A percentile compares a stretch with the other conserved stretches of the same genome.
phyloP scores from a whole-genome alignment of 2,888 invertebrate genomes.

The Stomorhina lunata region DNA sequence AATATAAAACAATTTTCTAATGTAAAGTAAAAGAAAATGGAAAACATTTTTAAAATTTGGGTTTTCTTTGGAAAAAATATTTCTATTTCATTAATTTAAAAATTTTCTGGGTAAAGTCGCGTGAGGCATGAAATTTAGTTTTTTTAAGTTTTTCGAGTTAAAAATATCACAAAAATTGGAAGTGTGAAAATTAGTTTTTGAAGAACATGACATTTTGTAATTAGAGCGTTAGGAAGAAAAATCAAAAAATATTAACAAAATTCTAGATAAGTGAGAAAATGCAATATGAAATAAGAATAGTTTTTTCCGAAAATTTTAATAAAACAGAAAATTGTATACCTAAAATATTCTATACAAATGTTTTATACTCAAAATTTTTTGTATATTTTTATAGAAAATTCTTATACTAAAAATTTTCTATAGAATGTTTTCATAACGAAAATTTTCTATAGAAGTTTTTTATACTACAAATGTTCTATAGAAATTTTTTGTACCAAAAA shows the following conservation, averaged over 20 bases:
- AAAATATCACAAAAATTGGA: neutral
- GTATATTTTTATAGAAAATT: too few species aligned
- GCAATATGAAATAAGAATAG: neutral
- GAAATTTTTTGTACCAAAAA: too few species aligned
- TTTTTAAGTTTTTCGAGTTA: neutral
- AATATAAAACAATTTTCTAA: neutral
- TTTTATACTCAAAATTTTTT: too few species aligned
- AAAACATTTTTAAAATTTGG: neutral
- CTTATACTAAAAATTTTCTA: neutral
- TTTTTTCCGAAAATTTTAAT: neutral
- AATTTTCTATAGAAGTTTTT: too few species aligned
- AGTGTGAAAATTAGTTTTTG: neutral
- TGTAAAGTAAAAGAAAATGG: neutral
- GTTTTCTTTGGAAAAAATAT: neutral
- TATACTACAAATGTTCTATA: too few species aligned
- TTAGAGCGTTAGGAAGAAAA: slow-evolving; percentile 14
- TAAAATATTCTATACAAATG: too few species aligned
- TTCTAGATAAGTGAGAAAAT: too few species aligned
- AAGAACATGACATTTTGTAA: slow-evolving; percentile 36
- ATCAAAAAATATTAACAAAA: too few species aligned
- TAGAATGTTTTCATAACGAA: too few species aligned
- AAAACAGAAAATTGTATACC: neutral
- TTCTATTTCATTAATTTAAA: too few species aligned
- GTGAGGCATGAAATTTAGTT: slow-evolving; percentile 28
- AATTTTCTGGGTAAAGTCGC: slow-evolving; percentile 11